Evolutionary conservation across 1,140 invertebrate genomes (phyloP), one percentile per base, ranked within the genome.

Genomic region (Mizuhopecten yessoensis): DNA sequence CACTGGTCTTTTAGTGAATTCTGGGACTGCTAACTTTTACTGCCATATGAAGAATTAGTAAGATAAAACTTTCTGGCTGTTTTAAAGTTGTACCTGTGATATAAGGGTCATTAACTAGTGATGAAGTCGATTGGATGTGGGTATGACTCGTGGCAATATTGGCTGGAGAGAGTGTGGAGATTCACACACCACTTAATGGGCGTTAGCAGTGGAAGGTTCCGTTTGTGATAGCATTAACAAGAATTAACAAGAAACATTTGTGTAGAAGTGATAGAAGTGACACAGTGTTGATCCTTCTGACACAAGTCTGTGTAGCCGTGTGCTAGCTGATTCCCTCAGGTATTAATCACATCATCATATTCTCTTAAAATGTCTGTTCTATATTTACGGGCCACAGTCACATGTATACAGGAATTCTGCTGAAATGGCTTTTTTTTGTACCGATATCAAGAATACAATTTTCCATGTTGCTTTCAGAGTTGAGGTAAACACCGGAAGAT

Each of bases 401-500:
- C n/a, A 3, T 9, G 29, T 29, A 29, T 75, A 17, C 29, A 29
- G 23, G 29, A 29, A 75, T 20, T 5, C 57, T 7, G 57, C 57
- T 75, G 23, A n/a, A 29, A n/a, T 75, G n/a, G 57, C n/a, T 29
- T n/a, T 3, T 29, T 75, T 75, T 7, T 29, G n/a, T 75, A 75
- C 17, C 57, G 11, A 75, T 0, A n/a, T 75, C 23, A 75, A 29
- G 57, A 75, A 75, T 23, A 75, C n/a, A 75, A 75, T 75, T 75
- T 75, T 75, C 57, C 57, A 75, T 75, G 57, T 75, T 23, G 57
- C 57, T 75, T 75, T 75, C 57, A 5, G 23, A 29, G 57, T 17
- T n/a, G 57, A 75, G n/a, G 17, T 75, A 75, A 75, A 75, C 57
- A 75, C 57, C 57, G n/a, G 57, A 75, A 75, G 57, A 75, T 75